Evolutionary conservation across 1,140 invertebrate species (phyloP), one percentile per base, ranked within the genome.

Genomic region (Steinernema khuongi): DNA sequence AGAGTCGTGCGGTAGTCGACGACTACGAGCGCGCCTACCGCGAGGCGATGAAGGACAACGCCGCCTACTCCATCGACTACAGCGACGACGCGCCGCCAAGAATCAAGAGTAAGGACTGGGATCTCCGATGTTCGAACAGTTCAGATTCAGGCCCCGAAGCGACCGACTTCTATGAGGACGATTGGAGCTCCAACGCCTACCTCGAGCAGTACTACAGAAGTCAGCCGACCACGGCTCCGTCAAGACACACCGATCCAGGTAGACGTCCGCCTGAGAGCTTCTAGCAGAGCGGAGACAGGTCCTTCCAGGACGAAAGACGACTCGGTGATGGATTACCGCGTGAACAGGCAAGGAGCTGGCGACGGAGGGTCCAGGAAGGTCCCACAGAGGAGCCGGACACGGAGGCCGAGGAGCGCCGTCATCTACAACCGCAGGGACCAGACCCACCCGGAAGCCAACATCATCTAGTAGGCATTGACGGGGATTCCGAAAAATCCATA

Each of bases 401-500:
- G 44, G n/a, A 33, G 78, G 30, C 69, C 73, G 31, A 32, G 71
- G n/a, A 77, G 75, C 67, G 70, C 68, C 30, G 67, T 80, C 19
- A 80, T 80, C 29, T 80, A 73, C 66, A 80, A 80, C 31, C 36
- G 79, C 43, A 69, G 67, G 67, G 75, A 80, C 69, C 79, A 81
- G 74, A 81, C 79, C 18, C 76, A 80, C 71, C 79, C 79, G 4
- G 79, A 81, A 32, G 79, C 77, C 1, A 79, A 80, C 67, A 69
- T 80, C 1, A 81, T 80, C 41, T 80, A 80, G 78, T 79, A 72
- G 70, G 77, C 66, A 60, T 17, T 22, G 7, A 4, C 19, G 22
- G 4, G 11, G 11, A 11, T 7, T 7, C 32, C 1, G 19, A 14
- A 29, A 71, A 29, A 32, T 71, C 4, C 18, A 67, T 29, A 22